These are phyloP conservation scores for Stomorhina lunata DNA, from an alignment of 2,888 invertebrate genomes.

Conservation along the genomic window DNA sequence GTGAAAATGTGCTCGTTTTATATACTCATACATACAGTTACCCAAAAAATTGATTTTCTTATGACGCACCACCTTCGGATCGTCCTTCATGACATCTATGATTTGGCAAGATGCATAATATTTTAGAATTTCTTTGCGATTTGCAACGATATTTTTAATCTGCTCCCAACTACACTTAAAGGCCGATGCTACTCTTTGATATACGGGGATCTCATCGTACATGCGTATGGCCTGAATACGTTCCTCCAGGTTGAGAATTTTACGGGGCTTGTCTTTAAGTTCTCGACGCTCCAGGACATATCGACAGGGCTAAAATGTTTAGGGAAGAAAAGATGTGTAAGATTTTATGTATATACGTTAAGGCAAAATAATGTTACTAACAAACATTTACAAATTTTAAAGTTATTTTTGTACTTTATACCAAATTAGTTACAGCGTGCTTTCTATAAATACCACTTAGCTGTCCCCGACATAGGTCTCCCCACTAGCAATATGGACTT, in stretches of 20 bases:
- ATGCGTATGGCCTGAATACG: slow-evolving; percentile 69
- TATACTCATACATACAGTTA: slow-evolving; percentile 69
- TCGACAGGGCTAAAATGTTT: slow-evolving; percentile 61
- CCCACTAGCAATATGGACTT: too few species aligned
- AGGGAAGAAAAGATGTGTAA: slow-evolving; percentile 24
- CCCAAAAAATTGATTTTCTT: slow-evolving; percentile 70
- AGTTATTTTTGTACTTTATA: too few species aligned
- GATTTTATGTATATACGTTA: too few species aligned
- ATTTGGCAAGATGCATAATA: slow-evolving; percentile 69
- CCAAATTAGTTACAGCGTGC: too few species aligned
- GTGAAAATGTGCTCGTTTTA: slow-evolving; percentile 67
- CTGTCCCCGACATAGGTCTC: too few species aligned
- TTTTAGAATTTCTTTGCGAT: slow-evolving; percentile 68
- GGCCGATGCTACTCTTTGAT: slow-evolving; percentile 68
- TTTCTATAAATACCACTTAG: too few species aligned
- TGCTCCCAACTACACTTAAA: slow-evolving; percentile 71
- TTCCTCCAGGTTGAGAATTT: slow-evolving; percentile 69
- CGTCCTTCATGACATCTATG: slow-evolving; percentile 62
- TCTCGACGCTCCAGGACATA: slow-evolving; percentile 66
- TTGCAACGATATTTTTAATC: slow-evolving; percentile 69
- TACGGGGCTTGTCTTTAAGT: slow-evolving; percentile 67
- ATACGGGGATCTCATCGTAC: slow-evolving; percentile 68
- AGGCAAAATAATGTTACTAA: too few species aligned
- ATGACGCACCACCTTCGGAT: slow-evolving; percentile 66
- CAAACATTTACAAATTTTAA: too few species aligned